Evolutionary conservation across 2,888 invertebrate genomes (phyloP).

Genomic region (Lasioglossum morio): DNA sequence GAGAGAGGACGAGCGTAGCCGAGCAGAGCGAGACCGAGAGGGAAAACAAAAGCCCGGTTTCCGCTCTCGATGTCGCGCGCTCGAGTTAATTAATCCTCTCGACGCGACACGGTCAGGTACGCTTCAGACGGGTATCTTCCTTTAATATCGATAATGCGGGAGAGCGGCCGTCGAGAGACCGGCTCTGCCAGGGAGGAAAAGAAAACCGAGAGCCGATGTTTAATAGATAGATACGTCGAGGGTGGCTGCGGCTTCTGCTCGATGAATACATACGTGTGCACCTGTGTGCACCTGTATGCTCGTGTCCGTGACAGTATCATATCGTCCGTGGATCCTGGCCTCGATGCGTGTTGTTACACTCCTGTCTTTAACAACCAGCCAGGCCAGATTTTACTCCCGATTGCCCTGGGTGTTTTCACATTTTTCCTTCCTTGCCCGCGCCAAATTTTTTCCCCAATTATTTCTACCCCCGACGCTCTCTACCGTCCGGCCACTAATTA

Average conservation of each 20-base stretch:
- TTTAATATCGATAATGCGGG: slow-evolving; percentile 74
- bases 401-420: neutral
- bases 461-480: neutral
- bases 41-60: slow-evolving; percentile 71
- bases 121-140: slow-evolving; percentile 72
- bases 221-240: slow-evolving; percentile 62
- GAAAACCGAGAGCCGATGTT: slow-evolving; percentile 66
- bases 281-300: neutral
- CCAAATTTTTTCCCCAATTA: neutral
- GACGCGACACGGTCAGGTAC: slow-evolving; percentile 72
- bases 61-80: slow-evolving; percentile 73
- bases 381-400: slow-evolving; percentile 19
- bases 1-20: slow-evolving; percentile 30
- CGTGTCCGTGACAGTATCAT: slow-evolving; percentile 17
- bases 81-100: slow-evolving; percentile 80
- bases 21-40: slow-evolving; percentile 37
- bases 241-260: slow-evolving; percentile 31
- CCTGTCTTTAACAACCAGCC: slow-evolving; percentile 22
- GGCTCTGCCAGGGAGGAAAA: slow-evolving; percentile 54
- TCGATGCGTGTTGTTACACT: neutral
- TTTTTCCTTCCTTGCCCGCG: neutral
- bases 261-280: neutral
- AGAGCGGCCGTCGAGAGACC: slow-evolving; percentile 62
- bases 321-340: slow-evolving; percentile 14
- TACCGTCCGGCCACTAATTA: neutral